These are phyloP conservation scores for Stichodactyla helianthus DNA, from an alignment of 64 coral and sea anemone species.

Conservation along the genomic window DNA sequence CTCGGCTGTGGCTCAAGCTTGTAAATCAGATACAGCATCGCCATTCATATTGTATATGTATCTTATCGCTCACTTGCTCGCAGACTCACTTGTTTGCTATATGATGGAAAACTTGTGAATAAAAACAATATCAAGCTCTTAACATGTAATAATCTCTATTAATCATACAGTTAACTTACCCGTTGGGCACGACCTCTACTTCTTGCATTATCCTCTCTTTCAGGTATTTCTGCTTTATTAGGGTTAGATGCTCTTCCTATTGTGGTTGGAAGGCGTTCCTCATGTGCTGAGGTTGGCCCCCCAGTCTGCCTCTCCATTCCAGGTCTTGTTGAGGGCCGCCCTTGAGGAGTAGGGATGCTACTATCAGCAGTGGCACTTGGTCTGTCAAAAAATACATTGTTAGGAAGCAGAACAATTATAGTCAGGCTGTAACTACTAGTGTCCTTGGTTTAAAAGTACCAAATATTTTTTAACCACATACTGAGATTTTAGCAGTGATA, in stretches of 20 bases:
- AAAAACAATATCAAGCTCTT: too few relatives aligned
- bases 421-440: not conserved
- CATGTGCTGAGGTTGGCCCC: not conserved
- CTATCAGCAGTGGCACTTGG: slow-evolving; percentile 31
- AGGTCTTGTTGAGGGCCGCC: slow-evolving; percentile 8
- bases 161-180: slow-evolving; percentile 20
- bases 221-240: slow-evolving; percentile 95
- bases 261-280: slow-evolving; percentile 53
- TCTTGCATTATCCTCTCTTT: slow-evolving; percentile 43
- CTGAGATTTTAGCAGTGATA: too few relatives aligned
- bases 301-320: not conserved
- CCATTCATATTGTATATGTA: too few relatives aligned
- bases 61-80: too few relatives aligned
- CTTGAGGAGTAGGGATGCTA: not conserved
- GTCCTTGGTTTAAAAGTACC: too few relatives aligned
- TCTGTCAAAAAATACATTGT: not conserved
- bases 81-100: too few relatives aligned
- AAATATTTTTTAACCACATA: too few relatives aligned
- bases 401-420: not conserved
- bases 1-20: too few relatives aligned
- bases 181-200: slow-evolving; percentile 69
- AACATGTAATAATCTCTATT: too few relatives aligned
- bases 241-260: slow-evolving; percentile 89
- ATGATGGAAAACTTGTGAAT: too few relatives aligned
- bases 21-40: too few relatives aligned